Percentiles rank a stretch among this genome's conserved stretches.
These are phyloP conservation scores for Tribolium madens DNA, from an alignment of 1,140 invertebrate genomes.

Conservation along the genomic window DNA sequence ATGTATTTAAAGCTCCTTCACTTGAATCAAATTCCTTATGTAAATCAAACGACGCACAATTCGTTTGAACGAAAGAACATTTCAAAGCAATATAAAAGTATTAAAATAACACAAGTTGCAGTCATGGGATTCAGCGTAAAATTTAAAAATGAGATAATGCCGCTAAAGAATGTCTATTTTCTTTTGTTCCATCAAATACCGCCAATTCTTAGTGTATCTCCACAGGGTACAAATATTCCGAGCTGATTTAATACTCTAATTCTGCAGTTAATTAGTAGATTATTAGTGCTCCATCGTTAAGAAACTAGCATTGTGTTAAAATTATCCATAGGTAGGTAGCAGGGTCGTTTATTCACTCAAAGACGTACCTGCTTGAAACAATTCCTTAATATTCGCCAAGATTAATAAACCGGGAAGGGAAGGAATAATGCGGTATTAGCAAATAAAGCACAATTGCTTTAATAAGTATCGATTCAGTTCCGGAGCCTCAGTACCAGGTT, in stretches of 20 bases:
- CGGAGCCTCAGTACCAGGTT: slow-evolving; percentile 14
- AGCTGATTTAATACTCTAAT: slow-evolving; percentile 31
- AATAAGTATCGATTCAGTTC: slow-evolving; percentile 33
- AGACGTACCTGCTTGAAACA: slow-evolving; percentile 28
- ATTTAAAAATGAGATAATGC: background rate
- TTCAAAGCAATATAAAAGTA: background rate
- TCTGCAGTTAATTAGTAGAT: slow-evolving; percentile 21
- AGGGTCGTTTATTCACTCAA: background rate
- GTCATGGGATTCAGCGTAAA: background rate
- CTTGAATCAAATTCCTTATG: background rate
- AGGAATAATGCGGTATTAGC: slow-evolving; percentile 28
- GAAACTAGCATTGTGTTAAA: slow-evolving; percentile 15
- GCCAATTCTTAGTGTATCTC: background rate
- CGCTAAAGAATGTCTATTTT: background rate
- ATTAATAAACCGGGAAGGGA: slow-evolving; percentile 21
- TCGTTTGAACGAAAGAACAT: too few relatives aligned
- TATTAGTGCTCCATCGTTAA: slow-evolving; percentile 25
- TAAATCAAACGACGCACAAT: background rate
- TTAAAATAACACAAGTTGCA: background rate
- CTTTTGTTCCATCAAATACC: background rate
- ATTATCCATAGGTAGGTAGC: slow-evolving; percentile 33
- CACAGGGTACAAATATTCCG: background rate
- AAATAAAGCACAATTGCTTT: slow-evolving; percentile 34
- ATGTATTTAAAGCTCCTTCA: too few relatives aligned
- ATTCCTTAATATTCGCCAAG: slow-evolving; percentile 29